Percentiles rank a stretch among this genome's conserved stretches.
Conservation (phyloP, 2,888 invertebrate genomes). For the Cephus sareptanus region DNA sequence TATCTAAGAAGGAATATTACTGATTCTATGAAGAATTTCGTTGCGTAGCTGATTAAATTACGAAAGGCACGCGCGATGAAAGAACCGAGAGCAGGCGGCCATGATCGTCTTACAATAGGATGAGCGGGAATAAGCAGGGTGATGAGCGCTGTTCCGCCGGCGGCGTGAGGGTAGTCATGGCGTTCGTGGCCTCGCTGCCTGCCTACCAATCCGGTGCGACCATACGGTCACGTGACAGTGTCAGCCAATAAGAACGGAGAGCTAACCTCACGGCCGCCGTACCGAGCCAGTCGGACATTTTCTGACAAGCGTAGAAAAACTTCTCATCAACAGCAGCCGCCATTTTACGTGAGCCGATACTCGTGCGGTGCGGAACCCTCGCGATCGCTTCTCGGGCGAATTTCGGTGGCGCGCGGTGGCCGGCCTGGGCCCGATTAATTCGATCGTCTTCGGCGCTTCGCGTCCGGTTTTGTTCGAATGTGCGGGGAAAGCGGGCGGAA, state of each 20-base stretch:
- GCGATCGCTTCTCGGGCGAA: slow-evolving; percentile 46
- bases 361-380: slow-evolving; percentile 54
- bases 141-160: slow-evolving; percentile 28
- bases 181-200: slow-evolving; percentile 64
- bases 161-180: slow-evolving; percentile 62
- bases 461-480: slow-evolving; percentile 40
- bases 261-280: slow-evolving; percentile 65
- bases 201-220: slow-evolving; percentile 61
- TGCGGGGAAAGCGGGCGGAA: slow-evolving; percentile 44
- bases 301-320: slow-evolving; percentile 96
- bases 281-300: slow-evolving; percentile 69
- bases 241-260: slow-evolving; percentile 63
- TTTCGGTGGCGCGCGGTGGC: slow-evolving; percentile 49
- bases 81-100: neutral
- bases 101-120: neutral
- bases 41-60: neutral
- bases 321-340: slow-evolving; percentile 92
- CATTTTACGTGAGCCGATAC: slow-evolving; percentile 82
- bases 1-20: neutral
- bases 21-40: neutral
- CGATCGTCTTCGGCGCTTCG: slow-evolving; percentile 39
- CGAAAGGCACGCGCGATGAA: neutral
- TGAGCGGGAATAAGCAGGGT: neutral
- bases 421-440: slow-evolving; percentile 42
- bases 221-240: slow-evolving; percentile 67